Conservation (phyloP, 2,113 vertebrate species). For the Garra rufa region DNA sequence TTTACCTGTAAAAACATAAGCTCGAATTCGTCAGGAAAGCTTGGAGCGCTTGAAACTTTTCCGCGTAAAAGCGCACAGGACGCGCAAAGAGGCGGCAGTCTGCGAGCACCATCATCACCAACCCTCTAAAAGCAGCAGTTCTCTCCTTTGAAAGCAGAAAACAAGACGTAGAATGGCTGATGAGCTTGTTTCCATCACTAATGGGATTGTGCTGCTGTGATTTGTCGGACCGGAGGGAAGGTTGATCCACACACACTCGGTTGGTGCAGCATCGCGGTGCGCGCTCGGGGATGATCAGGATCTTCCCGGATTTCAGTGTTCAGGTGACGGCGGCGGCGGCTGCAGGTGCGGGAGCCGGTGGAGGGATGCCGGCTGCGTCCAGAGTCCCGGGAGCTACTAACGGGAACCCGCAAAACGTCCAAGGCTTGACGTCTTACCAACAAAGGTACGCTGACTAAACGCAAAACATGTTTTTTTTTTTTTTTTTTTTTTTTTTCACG, state of each 20-base stretch:
- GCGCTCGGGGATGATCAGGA: constrained; percentile 92
- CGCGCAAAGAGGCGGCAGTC: constrained; percentile 62
- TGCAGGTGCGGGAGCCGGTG: constrained; percentile 85
- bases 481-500: not conserved
- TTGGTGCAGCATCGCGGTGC: constrained; percentile 55
- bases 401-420: constrained; percentile 91
- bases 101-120: constrained; percentile 66
- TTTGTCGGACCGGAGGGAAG: constrained; percentile 79
- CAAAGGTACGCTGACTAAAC: constrained; percentile 86
- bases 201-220: constrained; percentile 86
- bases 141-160: constrained; percentile 53
- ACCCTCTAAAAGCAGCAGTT: constrained; percentile 60
- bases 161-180: constrained; percentile 66
- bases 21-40: not conserved
- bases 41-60: constrained; percentile 18
- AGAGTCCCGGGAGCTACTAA: constrained; percentile 87
- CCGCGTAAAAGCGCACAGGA: constrained; percentile 35
- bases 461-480: not conserved
- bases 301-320: constrained; percentile 99
- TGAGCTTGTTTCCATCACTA: constrained; percentile 74
- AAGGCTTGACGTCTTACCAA: constrained; percentile 92
- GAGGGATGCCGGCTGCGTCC: constrained; percentile 87
- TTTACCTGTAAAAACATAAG: not conserved
- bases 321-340: constrained; percentile 93
- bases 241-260: constrained; percentile 71